A percentile compares a stretch with the other conserved stretches of the same genome.
These are phyloP conservation scores for Drosophila maculinotata DNA, from an alignment of 2,888 invertebrate species.

Conservation along the genomic window DNA sequence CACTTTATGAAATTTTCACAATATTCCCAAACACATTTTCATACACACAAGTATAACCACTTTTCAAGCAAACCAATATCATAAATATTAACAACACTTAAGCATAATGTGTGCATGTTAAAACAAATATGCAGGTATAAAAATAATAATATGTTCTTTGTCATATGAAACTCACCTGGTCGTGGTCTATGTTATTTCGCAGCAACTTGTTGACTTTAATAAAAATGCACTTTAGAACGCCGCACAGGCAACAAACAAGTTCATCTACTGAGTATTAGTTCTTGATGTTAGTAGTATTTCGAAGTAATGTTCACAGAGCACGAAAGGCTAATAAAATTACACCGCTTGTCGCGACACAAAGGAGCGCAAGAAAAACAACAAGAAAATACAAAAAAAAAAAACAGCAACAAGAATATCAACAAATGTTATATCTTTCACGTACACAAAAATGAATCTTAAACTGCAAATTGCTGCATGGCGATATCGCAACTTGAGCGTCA, in stretches of 20 bases:
- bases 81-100: constrained; percentile 43
- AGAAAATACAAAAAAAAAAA: constrained; percentile 11
- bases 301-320: constrained; percentile 61
- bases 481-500: background rate
- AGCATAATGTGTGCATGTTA: constrained; percentile 18
- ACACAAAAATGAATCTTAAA: constrained; percentile 26
- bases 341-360: constrained; percentile 37
- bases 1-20: background rate
- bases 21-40: constrained; percentile 4
- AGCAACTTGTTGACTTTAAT: constrained; percentile 80
- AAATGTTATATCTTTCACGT: constrained; percentile 24
- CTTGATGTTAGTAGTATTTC: constrained; percentile 39
- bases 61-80: constrained; percentile 12
- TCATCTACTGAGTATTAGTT: constrained; percentile 56
- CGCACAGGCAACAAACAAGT: constrained; percentile 35
- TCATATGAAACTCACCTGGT: constrained; percentile 65
- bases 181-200: constrained; percentile 47
- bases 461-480: constrained; percentile 19
- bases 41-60: constrained; percentile 9
- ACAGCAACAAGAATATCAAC: constrained; percentile 17
- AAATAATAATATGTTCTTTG: constrained; percentile 22
- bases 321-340: constrained; percentile 53
- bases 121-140: constrained; percentile 7
- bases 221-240: constrained; percentile 64
- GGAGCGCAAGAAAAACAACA: constrained; percentile 15